phyloP scores from a whole-genome alignment of 2,888 invertebrate species.

The Calameuta pallipes region DNA sequence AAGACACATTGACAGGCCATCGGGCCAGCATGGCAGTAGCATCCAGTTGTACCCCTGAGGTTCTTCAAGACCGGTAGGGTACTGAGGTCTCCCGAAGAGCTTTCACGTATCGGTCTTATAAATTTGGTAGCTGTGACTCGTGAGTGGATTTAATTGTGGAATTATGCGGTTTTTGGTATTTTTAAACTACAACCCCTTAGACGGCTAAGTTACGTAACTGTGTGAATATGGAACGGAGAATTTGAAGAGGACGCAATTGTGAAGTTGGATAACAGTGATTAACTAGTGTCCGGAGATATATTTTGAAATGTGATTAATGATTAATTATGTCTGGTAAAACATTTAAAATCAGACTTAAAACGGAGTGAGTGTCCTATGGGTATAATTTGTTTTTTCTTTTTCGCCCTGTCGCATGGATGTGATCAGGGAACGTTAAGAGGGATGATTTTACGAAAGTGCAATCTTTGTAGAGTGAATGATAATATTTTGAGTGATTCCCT shows the following conservation, averaged over 20 bases:
- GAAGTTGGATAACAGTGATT: background rate
- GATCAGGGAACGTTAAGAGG: background rate
- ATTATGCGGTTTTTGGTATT: background rate
- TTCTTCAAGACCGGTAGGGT: slow-evolving; percentile 21
- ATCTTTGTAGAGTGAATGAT: background rate
- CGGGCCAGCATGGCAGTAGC: slow-evolving; percentile 51
- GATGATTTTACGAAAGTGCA: background rate
- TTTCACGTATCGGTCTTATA: background rate
- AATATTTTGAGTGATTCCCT: background rate
- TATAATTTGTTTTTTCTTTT: background rate
- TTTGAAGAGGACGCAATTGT: background rate
- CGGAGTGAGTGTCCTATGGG: slow-evolving; percentile 5
- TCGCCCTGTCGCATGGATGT: background rate
- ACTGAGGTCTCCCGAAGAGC: slow-evolving; percentile 19
- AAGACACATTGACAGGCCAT: slow-evolving; percentile 58
- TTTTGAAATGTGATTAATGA: background rate
- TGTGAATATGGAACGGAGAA: background rate
- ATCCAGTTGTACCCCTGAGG: slow-evolving; percentile 19
- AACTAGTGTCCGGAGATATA: background rate
- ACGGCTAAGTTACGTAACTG: background rate
- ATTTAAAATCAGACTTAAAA: slow-evolving; percentile 43
- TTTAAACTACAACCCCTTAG: background rate
- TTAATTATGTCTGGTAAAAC: slow-evolving; percentile 38
- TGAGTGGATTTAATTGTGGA: background rate
- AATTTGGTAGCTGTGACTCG: background rate